These are phyloP conservation scores for Aplysia californica DNA, from an alignment of 1,140 invertebrate species.

Conservation along the genomic window DNA sequence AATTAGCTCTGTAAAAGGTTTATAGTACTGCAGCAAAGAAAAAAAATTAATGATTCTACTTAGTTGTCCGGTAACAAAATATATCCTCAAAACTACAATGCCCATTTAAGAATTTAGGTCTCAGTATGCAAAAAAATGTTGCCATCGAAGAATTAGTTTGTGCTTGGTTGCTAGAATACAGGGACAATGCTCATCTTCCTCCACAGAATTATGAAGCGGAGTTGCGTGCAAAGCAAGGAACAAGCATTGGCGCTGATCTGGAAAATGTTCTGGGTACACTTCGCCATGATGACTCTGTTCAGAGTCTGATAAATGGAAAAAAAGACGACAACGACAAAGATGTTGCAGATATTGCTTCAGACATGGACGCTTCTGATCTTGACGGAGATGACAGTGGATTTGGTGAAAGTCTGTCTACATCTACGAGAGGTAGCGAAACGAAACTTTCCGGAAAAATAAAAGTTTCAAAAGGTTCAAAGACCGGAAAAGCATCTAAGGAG, in stretches of 20 bases:
- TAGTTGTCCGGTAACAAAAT: no score
- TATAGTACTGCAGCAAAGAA: no score
- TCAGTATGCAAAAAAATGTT: no score
- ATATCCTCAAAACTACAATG: neutral
- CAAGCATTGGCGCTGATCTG: neutral
- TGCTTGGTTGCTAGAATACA: neutral
- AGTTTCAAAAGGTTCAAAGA: no score
- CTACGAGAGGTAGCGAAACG: neutral
- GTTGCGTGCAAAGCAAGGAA: neutral
- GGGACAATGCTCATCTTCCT: neutral
- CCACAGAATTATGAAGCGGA: conserved; percentile 2
- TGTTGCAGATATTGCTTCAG: no score
- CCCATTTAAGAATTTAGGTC: no score
- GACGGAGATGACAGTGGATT: neutral
- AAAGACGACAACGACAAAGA: no score
- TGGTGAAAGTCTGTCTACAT: neutral
- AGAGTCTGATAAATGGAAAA: no score
- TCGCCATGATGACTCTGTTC: neutral
- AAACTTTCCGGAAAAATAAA: neutral
- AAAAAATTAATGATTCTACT: no score
- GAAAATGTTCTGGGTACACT: neutral
- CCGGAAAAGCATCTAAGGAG: no score
- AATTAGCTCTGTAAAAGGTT: no score
- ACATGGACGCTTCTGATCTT: neutral
- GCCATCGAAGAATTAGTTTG: no score